Evolutionary conservation across 2,797 vertebrate genomes (phyloP), one percentile per base, ranked within the genome.

Genomic region (Paedocypris micromegethes): DNA sequence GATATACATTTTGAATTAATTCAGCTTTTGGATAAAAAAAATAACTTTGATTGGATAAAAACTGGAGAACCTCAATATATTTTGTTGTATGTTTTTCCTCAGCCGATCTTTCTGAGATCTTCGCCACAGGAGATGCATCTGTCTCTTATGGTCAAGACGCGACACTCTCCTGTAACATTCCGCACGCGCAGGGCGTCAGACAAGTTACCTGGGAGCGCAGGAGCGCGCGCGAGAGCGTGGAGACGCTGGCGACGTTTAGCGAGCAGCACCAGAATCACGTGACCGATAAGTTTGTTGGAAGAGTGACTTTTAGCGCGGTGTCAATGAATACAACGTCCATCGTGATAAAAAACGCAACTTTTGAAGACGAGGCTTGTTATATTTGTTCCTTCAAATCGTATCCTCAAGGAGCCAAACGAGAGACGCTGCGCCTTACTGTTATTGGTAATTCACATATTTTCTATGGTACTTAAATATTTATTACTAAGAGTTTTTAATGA

Each of bases 161-260:
- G 0, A 5, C 54, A 0, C 84, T 81, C 4, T 60, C 6, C 0
- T 91, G 88, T 3, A 0, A 23, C 0, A 48, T 83, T 0, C 37
- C 58, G 0, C 50, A 81, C 4, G 42, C 72, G 0, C 43, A 48
- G 41, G 88, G 82, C 8, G 86, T 90, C 9, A 77, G 44, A 0
- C 89, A 91, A 70, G 80, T 91, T 3, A 87, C 81, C 0, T 89
- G 88, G 89, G 85, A 88, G 72, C 78, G 69, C 45, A 4, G 71
- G 1, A 38, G 51, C 0, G 50, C 49, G 0, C 75, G 79, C 0
- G 4, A 63, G 0, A 1, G 63, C 0, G 0, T 78, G 0, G 70
- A 84, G 4, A 85, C 69, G 9, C 2, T 90, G 42, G 89, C 83
- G 0, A 85, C 85, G 0, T 89, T 81, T 78, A 90, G 78, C 38